phyloP scores from a whole-genome alignment of 2,888 invertebrate genomes.

The Agriopis marginaria region DNA sequence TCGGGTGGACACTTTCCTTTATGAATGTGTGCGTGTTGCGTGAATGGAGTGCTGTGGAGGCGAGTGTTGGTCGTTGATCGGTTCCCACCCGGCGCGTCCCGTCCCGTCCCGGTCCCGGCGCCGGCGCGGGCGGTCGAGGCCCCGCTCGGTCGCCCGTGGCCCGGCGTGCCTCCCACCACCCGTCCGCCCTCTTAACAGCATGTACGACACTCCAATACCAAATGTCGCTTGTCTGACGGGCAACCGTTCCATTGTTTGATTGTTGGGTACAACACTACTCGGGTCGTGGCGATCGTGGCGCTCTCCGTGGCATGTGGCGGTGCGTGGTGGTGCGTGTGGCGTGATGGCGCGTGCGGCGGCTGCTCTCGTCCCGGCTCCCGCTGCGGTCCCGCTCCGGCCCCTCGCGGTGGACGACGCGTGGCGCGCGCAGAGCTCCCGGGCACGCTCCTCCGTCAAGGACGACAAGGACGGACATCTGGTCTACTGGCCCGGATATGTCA shows the following conservation, averaged over 20 bases:
- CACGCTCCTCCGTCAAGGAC: slow-evolving; percentile 97
- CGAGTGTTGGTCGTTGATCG: slow-evolving; percentile 57
- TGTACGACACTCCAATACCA: slow-evolving; percentile 84
- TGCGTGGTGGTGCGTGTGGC: slow-evolving; percentile 41
- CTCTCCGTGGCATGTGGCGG: slow-evolving; percentile 76
- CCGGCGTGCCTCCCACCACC: slow-evolving; percentile 62
- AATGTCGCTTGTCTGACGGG: slow-evolving; percentile 87
- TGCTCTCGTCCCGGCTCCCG: slow-evolving; percentile 51
- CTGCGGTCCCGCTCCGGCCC: slow-evolving; percentile 47
- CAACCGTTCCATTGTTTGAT: slow-evolving; percentile 87
- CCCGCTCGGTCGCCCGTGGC: slow-evolving; percentile 61
- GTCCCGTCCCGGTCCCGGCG: slow-evolving; percentile 39
- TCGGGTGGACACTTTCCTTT: slow-evolving; percentile 80
- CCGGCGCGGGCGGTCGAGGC: slow-evolving; percentile 9
- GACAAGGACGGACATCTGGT: slow-evolving; percentile 99
- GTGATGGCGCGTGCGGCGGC: slow-evolving; percentile 46
- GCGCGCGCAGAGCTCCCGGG: slow-evolving; percentile 91
- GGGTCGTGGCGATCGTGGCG: slow-evolving; percentile 86
- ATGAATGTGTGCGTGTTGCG: slow-evolving; percentile 56
- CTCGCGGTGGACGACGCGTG: slow-evolving; percentile 43
- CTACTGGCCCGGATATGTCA: slow-evolving; percentile 99
- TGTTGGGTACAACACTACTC: slow-evolving; percentile 87
- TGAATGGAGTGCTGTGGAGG: slow-evolving; percentile 42
- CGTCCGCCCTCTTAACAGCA: slow-evolving; percentile 82
- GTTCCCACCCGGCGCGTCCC: slow-evolving; percentile 46